Evolutionary conservation across 2,113 vertebrate species (phyloP).

Genomic region (Leiothrix lutea): DNA sequence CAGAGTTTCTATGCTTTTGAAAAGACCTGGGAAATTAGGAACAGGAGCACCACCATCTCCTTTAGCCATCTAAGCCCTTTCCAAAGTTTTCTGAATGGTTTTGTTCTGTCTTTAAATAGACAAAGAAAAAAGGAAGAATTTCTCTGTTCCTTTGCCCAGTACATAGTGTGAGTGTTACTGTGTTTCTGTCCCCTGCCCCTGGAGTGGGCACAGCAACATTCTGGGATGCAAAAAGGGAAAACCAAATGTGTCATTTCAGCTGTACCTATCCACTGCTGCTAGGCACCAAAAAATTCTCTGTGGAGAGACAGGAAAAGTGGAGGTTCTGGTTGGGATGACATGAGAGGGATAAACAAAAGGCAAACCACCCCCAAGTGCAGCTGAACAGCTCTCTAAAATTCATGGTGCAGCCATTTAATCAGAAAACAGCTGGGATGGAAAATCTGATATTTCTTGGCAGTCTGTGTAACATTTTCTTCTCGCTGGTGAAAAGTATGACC

Average conservation of each 20-base stretch:
- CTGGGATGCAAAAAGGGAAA: not conserved
- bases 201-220: not conserved
- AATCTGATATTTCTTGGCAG: constrained; percentile 58
- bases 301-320: not conserved
- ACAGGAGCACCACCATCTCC: not conserved
- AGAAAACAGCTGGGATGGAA: constrained; percentile 53
- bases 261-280: not conserved
- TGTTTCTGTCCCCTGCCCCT: not conserved
- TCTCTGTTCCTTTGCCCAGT: not conserved
- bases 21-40: not conserved
- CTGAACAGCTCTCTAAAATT: constrained; percentile 22
- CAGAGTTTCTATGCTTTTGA: not conserved
- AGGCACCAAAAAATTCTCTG: not conserved
- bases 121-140: not conserved
- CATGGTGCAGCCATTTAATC: constrained; percentile 26
- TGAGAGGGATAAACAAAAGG: constrained; percentile 5
- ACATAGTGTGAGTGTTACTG: not conserved
- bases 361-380: constrained; percentile 17
- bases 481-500: constrained; percentile 29
- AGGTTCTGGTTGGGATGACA: not conserved
- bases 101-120: not conserved
- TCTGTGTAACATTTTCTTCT: not conserved
- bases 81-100: not conserved
- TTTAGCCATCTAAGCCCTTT: not conserved
- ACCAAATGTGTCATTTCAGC: not conserved